Evolutionary conservation across 2,888 invertebrate species (phyloP), one percentile per base, ranked within the genome.

Genomic region (Craniophora ligustri): DNA sequence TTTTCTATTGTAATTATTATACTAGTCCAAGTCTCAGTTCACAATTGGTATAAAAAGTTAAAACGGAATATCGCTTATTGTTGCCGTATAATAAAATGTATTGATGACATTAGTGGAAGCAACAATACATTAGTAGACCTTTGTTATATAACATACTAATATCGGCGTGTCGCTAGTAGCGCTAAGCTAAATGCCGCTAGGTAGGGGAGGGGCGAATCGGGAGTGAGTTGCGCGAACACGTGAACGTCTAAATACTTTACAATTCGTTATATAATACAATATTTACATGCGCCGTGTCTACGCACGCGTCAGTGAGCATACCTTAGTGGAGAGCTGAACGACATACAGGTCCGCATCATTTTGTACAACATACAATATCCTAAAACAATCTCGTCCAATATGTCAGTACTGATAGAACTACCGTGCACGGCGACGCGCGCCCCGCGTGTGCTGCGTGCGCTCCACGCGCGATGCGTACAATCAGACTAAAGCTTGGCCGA

Each of bases 211-310:
- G 10, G 10, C 26, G n/a, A 26, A 26, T 26, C 21, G 26, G n/a
- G 65, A n/a, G 30, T 15, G 34, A 31, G 18, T 7, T 26, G 26
- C 28, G 6, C 13, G 38, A n/a, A 15, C 19, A 14, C 39, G 13
- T 15, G 5, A 23, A 8, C 6, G 4, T 15, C 10, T 42, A n/a
- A 19, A 46, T 32, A 34, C 60, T 61, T 59, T 65, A 71, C 67
- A 67, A 67, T 54, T 39, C 40, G 44, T 35, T 57, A 57, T 75
- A 71, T 68, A 44, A 60, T 77, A 78, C 79, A 79, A 71, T 79
- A 79, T 79, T 72, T 79, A 79, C 79, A 79, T 13, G 40, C 46
- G 23, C n/a, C n/a, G n/a, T n/a, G n/a, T n/a, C 51, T 11, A 11
- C 16, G 16, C 4, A n/a, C 16, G 1, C 15, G n/a, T 15, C 10